A percentile compares a stretch with the other conserved stretches of the same genome.
Evolutionary conservation across 2,888 invertebrate species (phyloP).

Genomic region (Axea sp.): DNA sequence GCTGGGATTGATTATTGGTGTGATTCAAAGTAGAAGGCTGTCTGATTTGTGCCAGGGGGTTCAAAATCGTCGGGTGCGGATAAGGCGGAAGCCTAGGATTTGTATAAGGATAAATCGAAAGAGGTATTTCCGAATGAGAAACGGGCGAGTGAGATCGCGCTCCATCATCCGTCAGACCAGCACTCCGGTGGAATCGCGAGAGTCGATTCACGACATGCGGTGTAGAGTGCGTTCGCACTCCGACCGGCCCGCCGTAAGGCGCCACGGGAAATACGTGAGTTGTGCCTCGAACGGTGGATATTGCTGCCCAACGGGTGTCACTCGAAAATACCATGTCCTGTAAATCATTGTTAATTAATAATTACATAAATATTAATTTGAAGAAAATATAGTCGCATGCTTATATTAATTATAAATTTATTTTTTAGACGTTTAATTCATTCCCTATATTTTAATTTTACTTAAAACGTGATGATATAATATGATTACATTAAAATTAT

Average conservation of each 20-base stretch:
- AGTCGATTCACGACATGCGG: constrained; percentile 95
- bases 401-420: no score
- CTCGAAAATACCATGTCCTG: constrained; percentile 94
- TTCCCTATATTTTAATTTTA: no score
- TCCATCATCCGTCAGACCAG: constrained; percentile 88
- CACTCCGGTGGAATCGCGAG: constrained; percentile 97
- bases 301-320: constrained; percentile 98
- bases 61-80: constrained; percentile 89
- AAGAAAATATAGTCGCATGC: no score
- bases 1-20: constrained; percentile 72
- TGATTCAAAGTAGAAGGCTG: constrained; percentile 81
- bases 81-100: constrained; percentile 96
- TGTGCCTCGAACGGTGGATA: constrained; percentile 96
- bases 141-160: constrained; percentile 87
- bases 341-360: constrained; percentile 1
- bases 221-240: constrained; percentile 96
- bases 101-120: constrained; percentile 83
- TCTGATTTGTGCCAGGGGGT: constrained; percentile 92
- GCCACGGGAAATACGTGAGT: constrained; percentile 98
- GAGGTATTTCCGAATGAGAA: constrained; percentile 79
- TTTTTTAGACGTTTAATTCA: no score
- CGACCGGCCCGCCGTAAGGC: constrained; percentile 95
- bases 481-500: no score
- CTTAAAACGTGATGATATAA: no score
- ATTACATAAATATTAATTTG: no score